Conservation (phyloP, 2,888 invertebrate genomes). For the Andrena bicolor region DNA sequence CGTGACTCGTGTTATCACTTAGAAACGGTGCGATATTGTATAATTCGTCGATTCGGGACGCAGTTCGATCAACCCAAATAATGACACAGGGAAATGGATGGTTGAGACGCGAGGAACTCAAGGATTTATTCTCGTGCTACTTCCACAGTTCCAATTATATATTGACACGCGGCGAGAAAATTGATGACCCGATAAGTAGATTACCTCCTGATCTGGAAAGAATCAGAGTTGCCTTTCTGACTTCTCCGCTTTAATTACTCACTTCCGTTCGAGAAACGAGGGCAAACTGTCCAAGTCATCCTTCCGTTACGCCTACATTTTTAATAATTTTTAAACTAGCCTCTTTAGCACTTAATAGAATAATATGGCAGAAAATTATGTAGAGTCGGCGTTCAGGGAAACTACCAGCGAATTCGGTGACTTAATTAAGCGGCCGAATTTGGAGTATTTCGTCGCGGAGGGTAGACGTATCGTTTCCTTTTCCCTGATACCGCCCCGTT, state of each 20-base stretch:
- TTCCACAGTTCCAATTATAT: not conserved
- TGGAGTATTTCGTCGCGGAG: not conserved
- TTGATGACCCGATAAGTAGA: constrained; percentile 25
- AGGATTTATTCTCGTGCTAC: constrained; percentile 4
- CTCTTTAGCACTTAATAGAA: not conserved
- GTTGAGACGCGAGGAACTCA: not conserved
- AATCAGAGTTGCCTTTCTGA: not conserved
- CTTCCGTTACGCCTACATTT: not conserved
- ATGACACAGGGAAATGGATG: not conserved
- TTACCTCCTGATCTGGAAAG: constrained; percentile 3
- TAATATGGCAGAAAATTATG: not conserved
- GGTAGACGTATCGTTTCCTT: constrained; percentile 15
- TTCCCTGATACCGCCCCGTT: constrained; percentile 1
- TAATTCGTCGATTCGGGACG: not conserved
- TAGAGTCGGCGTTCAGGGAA: not conserved
- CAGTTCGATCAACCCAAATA: not conserved
- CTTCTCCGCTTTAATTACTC: constrained; percentile 1
- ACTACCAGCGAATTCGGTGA: constrained; percentile 8
- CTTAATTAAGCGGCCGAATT: not conserved
- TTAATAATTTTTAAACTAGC: not conserved
- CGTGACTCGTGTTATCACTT: no score
- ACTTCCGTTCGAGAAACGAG: not conserved
- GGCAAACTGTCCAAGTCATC: not conserved
- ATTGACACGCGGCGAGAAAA: not conserved
- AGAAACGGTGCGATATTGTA: no score